A percentile compares a stretch with the other conserved stretches of the same genome.
Evolutionary conservation across 2,113 vertebrate genomes (phyloP).

Genomic region (Chamaetylas fuelleborni): DNA sequence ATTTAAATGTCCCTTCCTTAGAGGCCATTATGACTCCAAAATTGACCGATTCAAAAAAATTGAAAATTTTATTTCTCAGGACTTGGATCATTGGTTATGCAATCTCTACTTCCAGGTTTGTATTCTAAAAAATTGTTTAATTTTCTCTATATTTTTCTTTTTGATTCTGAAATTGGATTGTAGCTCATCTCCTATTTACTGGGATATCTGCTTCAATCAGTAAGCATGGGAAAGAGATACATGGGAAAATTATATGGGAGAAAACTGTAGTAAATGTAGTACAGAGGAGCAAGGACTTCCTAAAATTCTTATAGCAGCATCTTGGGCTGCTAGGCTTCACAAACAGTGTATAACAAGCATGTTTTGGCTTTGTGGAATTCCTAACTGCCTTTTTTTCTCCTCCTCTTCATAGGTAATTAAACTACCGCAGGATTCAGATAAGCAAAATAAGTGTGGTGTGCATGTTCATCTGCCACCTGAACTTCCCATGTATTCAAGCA

Average conservation of each 20-base stretch:
- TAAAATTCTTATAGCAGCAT: neutral
- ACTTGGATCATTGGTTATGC: conserved; percentile 91
- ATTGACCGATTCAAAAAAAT: conserved; percentile 83
- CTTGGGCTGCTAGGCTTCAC: neutral
- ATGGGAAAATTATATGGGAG: neutral
- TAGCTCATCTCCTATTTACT: neutral
- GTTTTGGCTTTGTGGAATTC: neutral
- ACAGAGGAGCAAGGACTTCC: neutral
- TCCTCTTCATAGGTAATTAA: conserved; percentile 76
- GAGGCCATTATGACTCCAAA: conserved; percentile 75
- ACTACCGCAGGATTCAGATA: conserved; percentile 67
- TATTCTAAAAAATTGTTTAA: neutral
- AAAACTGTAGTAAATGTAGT: neutral
- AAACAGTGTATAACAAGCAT: neutral
- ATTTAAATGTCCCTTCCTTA: conserved; percentile 86
- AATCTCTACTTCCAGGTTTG: conserved; percentile 95
- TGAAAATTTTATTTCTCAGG: conserved; percentile 82
- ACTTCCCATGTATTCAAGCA: conserved; percentile 5
- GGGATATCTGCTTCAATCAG: neutral
- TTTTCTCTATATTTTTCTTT: neutral
- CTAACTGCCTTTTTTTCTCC: neutral
- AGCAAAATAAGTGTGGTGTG: conserved; percentile 12
- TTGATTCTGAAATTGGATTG: neutral
- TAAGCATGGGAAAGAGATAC: neutral
- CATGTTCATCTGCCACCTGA: conserved; percentile 40